Base-by-base conservation (phyloP, 2,113 vertebrate species). In the Uria aalge region DNA sequence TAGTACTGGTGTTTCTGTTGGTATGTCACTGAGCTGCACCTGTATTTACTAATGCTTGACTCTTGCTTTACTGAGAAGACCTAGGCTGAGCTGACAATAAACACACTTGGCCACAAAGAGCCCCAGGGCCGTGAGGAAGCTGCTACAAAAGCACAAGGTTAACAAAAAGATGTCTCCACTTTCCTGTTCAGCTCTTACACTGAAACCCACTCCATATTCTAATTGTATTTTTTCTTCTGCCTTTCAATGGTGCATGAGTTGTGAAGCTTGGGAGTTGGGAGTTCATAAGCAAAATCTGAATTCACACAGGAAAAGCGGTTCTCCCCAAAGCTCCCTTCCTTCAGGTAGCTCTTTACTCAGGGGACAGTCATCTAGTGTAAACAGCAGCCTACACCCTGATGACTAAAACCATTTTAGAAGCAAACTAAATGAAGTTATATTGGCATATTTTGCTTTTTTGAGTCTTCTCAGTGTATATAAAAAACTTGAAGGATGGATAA, bases 341-440 rank as follows among this genome's bases (percentile, higher is more conserved):
- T 60, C 81, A 74, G 88, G 83, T 94, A 96, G 73, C 76, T 87
- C 53, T 89, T 86, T 86, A 84, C 94, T 36, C 88, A 77, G 69
- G 88, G 83, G 94, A 92, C 4, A 68, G 60, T 57, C 60, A 89
- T 68, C 82, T 64, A 89, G 52, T 81, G 82, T 88, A 97, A 96
- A 96, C 82, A 97, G 63, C 82, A 90, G 78, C 95, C 94, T 71
- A 86, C 79, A 68, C 57, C 69, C 94, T 87, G 86, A 77, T 89
- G 85, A 75, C 79, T 96, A 80, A 92, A 96, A 72, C 38, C 76
- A 38, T 92, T 90, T 92, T 45, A 93, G 90, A 88, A 78, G 79
- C 55, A 78, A 95, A 72, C 34, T 75, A 91, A 91, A 92, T 95
- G 52, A 90, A 88, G 79, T 92, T 92, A 87, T 64, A 68, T 75